Conservation (phyloP, 2,797 vertebrate genomes). For the Aldrovandia affinis region DNA sequence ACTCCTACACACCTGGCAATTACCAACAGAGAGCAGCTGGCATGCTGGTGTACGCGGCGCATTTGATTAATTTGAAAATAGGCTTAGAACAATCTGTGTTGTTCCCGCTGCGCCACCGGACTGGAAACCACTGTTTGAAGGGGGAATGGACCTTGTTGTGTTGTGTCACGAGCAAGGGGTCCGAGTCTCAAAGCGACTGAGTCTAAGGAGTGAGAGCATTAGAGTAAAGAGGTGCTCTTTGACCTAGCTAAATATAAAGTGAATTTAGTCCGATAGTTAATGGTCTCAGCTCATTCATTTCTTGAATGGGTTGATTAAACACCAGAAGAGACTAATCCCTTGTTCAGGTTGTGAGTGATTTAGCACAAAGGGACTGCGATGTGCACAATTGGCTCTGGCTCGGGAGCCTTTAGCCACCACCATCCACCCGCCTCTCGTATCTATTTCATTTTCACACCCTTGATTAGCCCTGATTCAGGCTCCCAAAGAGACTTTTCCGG, state of each 20-base stretch:
- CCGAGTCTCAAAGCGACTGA: background rate
- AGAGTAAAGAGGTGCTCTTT: conserved; percentile 58
- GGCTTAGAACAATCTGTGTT: conserved; percentile 33
- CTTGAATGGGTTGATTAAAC: conserved; percentile 58
- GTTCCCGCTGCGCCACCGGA: conserved; percentile 35
- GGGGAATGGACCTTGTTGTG: conserved; percentile 26
- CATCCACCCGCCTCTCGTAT: background rate
- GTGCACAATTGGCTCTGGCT: conserved; percentile 33
- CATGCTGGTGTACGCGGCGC: background rate
- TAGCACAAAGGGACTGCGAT: conserved; percentile 27
- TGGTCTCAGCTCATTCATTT: conserved; percentile 55
- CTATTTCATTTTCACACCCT: conserved; percentile 1
- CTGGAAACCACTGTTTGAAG: background rate
- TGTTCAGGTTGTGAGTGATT: conserved; percentile 26
- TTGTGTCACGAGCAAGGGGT: background rate
- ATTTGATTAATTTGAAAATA: background rate
- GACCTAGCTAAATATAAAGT: conserved; percentile 46
- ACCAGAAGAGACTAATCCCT: conserved; percentile 12
- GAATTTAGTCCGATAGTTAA: conserved; percentile 54
- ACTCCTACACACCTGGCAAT: background rate
- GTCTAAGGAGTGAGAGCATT: conserved; percentile 33
- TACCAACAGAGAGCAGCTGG: background rate
- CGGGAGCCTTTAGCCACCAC: conserved; percentile 8
- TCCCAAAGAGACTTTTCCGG: conserved; percentile 49
- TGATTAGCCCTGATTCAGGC: conserved; percentile 44